Evolutionary conservation across 2,797 vertebrate genomes (phyloP).

Genomic region (Siniperca obscura): DNA sequence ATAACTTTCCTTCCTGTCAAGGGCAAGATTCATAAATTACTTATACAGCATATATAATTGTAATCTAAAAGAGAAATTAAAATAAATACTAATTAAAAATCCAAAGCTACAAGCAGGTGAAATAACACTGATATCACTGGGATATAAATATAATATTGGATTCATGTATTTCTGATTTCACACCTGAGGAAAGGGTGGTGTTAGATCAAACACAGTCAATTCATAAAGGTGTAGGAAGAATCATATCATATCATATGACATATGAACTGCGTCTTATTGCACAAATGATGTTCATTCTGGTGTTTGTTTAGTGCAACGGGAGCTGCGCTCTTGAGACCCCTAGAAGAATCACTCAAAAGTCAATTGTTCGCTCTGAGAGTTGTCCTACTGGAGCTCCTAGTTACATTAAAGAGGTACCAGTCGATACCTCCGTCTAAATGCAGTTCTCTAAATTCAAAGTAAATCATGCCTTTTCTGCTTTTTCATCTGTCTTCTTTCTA

Average conservation of each 20-base stretch:
- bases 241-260: background rate
- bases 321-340: conserved; percentile 33
- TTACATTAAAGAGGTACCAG: conserved; percentile 79
- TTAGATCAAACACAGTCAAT: background rate
- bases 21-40: too few relatives aligned
- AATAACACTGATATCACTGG: background rate
- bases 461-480: background rate
- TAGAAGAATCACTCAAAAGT: conserved; percentile 43
- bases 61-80: too few relatives aligned
- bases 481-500: conserved; percentile 7
- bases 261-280: background rate
- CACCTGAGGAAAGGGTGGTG: background rate
- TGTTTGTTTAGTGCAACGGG: conserved; percentile 61
- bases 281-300: conserved; percentile 30
- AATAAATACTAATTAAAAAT: too few relatives aligned
- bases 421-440: background rate
- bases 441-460: background rate
- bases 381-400: conserved; percentile 65
- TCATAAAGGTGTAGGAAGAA: background rate
- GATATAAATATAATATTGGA: background rate
- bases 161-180: background rate
- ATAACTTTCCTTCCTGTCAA: background rate
- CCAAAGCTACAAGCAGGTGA: background rate
- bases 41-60: too few relatives aligned
- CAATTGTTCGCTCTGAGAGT: conserved; percentile 68